Conservation (phyloP, 2,888 invertebrate genomes). For the Pterobdella sp. region DNA sequence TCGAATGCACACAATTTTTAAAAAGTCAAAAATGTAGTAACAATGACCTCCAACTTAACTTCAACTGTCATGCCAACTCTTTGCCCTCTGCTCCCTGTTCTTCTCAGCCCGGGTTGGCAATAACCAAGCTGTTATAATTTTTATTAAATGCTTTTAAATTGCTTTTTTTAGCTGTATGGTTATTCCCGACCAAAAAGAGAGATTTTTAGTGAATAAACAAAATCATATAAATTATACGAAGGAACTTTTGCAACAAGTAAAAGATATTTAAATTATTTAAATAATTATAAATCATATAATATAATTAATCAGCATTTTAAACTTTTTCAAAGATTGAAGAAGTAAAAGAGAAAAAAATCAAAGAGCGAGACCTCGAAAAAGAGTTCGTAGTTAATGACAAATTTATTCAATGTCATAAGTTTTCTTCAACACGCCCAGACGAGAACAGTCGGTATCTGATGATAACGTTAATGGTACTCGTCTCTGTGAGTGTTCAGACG, state of each 20-base stretch:
- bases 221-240: not conserved
- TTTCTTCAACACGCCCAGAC: not conserved
- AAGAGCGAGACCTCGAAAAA: not conserved
- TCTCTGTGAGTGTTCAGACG: slow-evolving; percentile 4
- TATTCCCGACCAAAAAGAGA: not conserved
- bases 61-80: not conserved
- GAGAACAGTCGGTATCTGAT: not conserved
- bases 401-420: not conserved
- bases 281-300: not conserved
- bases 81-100: too few relatives aligned
- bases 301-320: not conserved
- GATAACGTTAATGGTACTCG: not conserved
- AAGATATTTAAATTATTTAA: not conserved
- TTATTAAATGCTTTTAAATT: not conserved
- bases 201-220: not conserved
- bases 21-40: too few relatives aligned
- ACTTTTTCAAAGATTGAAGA: not conserved
- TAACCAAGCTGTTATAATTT: not conserved
- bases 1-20: too few relatives aligned
- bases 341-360: not conserved
- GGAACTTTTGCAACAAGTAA: not conserved
- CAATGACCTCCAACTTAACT: too few relatives aligned
- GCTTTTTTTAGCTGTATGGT: not conserved
- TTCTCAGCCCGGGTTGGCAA: not conserved
- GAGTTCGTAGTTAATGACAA: not conserved